Percentiles rank a stretch among this genome's conserved stretches.
Conservation (phyloP, 1,140 invertebrate species). For the Drosophila simulans region DNA sequence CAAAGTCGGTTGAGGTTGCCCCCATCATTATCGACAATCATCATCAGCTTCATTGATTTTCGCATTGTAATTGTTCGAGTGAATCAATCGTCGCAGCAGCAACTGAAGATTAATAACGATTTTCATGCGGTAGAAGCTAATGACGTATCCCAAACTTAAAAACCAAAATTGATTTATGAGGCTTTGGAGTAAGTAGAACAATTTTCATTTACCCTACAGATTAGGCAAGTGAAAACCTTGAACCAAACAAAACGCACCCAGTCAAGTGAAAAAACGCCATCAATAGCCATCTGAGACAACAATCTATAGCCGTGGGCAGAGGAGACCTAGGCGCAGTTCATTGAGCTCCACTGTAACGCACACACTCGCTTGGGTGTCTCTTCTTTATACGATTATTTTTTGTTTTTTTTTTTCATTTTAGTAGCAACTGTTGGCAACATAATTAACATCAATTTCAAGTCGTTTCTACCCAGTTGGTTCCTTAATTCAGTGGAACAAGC, state of each 20-base stretch:
- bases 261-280: conserved; percentile 10
- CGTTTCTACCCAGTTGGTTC: conserved; percentile 25
- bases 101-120: conserved; percentile 34
- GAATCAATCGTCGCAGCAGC: conserved; percentile 9
- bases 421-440: conserved; percentile 69
- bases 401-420: conserved; percentile 28
- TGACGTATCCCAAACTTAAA: conserved; percentile 18
- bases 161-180: conserved; percentile 50
- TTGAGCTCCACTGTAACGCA: conserved; percentile 58
- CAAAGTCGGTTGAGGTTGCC: conserved; percentile 57
- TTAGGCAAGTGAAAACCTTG: conserved; percentile 41
- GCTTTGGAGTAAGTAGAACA: conserved; percentile 24
- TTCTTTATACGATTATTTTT: not conserved
- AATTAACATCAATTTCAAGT: conserved; percentile 70
- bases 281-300: conserved; percentile 23
- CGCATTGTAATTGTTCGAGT: conserved; percentile 56
- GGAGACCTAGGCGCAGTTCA: conserved; percentile 68
- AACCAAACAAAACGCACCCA: conserved; percentile 39
- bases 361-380: conserved; percentile 26
- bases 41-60: conserved; percentile 55
- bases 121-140: conserved; percentile 34
- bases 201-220: conserved; percentile 6
- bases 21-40: conserved; percentile 57
- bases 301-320: conserved; percentile 42
- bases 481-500: conserved; percentile 42